Evolutionary conservation across 2,113 vertebrate species (phyloP), one percentile per base, ranked within the genome.

Genomic region (Toxotes chatareus): DNA sequence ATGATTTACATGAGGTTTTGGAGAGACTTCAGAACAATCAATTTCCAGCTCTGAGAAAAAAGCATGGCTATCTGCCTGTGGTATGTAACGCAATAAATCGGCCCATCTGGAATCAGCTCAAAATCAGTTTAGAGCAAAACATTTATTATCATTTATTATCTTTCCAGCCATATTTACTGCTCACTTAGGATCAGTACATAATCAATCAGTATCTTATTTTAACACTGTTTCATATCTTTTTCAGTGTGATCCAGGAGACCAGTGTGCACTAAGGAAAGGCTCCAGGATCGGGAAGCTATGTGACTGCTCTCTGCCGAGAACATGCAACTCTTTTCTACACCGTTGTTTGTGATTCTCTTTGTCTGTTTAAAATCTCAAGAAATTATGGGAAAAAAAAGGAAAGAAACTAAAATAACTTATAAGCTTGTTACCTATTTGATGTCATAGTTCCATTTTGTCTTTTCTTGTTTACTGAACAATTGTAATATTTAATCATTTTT

Each of bases 301-400:
- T 4, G 91, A 94, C 86, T 93, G 93, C 66, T 83, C 76, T 44
- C 49, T 74, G 44, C 91, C 91, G 0, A 91, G 91, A 83, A 93
- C 91, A 19, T 93, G 93, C 79, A 93, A 93, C 72, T 92, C 90
- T 46, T 93, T 94, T 76, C 72, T 94, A 62, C 92, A 91, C 36
- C 88, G 92, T 3, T 93, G 93, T 82, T 91, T 94, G 69, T 93
- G 77, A 93, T 46, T 62, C 7, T n/a, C 16, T 72, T 2, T n/a
- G 13, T 53, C 9, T 66, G n/a, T 73, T 64, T 36, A 64, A 59
- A 57, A 63, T 2, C 6, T 34, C 34, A 34, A 16, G 10, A 61
- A 36, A 27, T 27, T 27, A 27, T 27, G 27, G 27, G 51, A 32
- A 36, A 46, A 17, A 47, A 47, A 47, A 16, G 16, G 3, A 47